Evolutionary conservation across 2,797 vertebrate species (phyloP), one percentile per base, ranked within the genome.

Genomic region (Oreochromis grahami): DNA sequence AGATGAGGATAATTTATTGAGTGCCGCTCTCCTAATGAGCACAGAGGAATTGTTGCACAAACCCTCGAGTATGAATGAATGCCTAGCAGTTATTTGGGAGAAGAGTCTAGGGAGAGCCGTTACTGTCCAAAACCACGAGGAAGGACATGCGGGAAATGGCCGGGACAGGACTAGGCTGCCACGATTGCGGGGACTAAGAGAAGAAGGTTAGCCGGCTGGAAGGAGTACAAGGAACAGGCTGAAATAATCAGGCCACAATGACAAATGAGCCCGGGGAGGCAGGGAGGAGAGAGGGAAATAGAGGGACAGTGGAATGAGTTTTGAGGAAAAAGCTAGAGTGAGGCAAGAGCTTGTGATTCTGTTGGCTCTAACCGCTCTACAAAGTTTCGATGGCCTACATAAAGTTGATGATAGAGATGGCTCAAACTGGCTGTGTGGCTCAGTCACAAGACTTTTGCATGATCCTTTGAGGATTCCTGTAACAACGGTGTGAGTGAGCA

Each of bases 241-340:
- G 96, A 97, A 96, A 94, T 96, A 97, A 96, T 96, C 93, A 95
- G 96, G 96, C 93, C 96, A 96, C 80, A 51, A 88, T 96, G 95
- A 97, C 93, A 95, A 96, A 97, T 93, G 95, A 96, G 96, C 83
- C 78, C 79, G 77, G 95, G 94, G 94, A 96, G 87, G 89, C 87
- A 93, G 92, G 87, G 90, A 84, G 86, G 76, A 90, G 70, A 88
- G 86, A 83, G 80, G 85, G 68, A 87, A 81, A 45, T 32, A 76
- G 76, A 84, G 79, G 88, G 86, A 89, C 88, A 82, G 83, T 17
- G 51, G 63, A 86, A 84, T 52, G 10, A 55, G 72, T 85, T 90
- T 90, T 80, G 58, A 79, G 80, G 77, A 60, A 85, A 84, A 84
- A 91, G 79, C 32, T 74, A 77, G 77, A 87, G 79, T 87, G 77